These are phyloP conservation scores for Eulemur mongoz DNA, from an alignment of 2,797 vertebrate genomes.

Conservation along the genomic window DNA sequence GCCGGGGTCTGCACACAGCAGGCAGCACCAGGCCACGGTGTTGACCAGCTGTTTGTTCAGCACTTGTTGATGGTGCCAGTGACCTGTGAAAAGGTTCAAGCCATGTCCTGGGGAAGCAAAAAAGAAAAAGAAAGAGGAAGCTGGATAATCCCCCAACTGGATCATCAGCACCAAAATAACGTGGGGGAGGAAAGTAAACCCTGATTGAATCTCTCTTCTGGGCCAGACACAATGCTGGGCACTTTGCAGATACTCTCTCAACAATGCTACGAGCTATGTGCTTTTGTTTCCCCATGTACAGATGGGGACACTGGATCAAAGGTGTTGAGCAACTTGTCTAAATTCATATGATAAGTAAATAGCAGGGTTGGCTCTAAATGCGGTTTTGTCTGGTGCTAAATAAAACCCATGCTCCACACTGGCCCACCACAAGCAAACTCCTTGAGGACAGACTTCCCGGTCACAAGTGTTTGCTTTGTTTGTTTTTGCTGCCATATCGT, in stretches of 20 bases:
- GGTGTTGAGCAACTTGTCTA: background rate
- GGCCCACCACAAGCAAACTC: background rate
- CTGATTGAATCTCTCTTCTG: background rate
- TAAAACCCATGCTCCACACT: background rate
- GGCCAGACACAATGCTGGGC: background rate
- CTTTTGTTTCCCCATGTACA: background rate
- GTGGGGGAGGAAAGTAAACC: background rate
- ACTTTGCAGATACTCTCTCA: background rate
- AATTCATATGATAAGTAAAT: background rate
- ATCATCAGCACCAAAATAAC: background rate
- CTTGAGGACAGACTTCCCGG: background rate
- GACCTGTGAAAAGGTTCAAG: background rate
- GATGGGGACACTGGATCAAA: background rate
- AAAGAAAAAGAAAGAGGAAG: background rate
- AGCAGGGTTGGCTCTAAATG: background rate
- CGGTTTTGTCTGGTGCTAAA: background rate
- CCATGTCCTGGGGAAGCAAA: background rate
- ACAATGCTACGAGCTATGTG: background rate
- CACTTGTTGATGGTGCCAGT: background rate
- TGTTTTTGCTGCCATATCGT: background rate
- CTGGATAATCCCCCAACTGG: background rate
- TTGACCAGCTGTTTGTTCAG: background rate
- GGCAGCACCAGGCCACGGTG: background rate
- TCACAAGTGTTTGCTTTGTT: background rate
- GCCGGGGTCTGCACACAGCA: rapidly evolving